phyloP scores from a whole-genome alignment of 2,113 vertebrate genomes.

The Vulpes lagopus region DNA sequence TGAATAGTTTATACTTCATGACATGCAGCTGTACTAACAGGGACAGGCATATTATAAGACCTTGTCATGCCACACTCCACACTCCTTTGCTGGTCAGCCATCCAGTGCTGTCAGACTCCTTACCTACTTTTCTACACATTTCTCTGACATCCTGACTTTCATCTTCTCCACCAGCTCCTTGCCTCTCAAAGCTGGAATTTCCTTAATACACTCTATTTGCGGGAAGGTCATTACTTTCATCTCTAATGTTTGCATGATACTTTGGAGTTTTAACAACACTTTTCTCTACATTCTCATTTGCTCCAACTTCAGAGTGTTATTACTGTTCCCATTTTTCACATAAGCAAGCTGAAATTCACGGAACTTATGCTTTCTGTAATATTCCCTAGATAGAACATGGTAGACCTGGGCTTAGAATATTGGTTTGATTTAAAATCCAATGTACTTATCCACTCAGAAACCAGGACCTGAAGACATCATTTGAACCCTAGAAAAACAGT shows the following conservation, averaged over 20 bases:
- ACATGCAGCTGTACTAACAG: neutral
- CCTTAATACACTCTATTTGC: neutral
- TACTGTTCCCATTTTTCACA: neutral
- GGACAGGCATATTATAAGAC: no score
- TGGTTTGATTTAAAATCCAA: conserved; percentile 2
- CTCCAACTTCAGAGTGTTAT: neutral
- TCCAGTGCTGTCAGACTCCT: neutral
- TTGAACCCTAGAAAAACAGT: neutral
- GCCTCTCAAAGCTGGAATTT: neutral
- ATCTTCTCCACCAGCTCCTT: neutral
- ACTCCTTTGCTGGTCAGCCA: neutral
- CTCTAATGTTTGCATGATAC: neutral
- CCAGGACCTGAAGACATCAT: neutral
- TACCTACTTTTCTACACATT: neutral
- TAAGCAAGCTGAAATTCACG: neutral
- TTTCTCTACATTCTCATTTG: neutral
- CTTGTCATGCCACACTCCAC: accelerated
- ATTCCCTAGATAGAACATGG: neutral
- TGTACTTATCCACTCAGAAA: neutral
- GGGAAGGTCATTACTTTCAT: neutral
- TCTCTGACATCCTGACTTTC: neutral
- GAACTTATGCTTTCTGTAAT: neutral
- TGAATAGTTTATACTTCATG: neutral
- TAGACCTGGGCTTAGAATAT: neutral
- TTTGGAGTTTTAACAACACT: neutral